These are phyloP conservation scores for Cantharis lateralis DNA, from an alignment of 2,888 invertebrate genomes.

Conservation along the genomic window DNA sequence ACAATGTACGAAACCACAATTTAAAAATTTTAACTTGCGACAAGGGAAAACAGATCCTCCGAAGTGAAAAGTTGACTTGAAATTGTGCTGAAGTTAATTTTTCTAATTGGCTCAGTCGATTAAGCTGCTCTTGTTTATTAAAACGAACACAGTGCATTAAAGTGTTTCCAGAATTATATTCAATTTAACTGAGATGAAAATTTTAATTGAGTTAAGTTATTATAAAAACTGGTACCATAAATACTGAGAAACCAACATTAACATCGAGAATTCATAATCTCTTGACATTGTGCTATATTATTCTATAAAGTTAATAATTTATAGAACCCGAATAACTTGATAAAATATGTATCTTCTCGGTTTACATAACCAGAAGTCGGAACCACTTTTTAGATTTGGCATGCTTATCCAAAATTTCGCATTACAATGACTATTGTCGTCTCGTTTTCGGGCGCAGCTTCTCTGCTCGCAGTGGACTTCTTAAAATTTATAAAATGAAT, in stretches of 20 bases:
- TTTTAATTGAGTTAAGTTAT: constrained; percentile 4
- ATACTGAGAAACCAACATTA: constrained; percentile 11
- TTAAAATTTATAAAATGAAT: constrained; percentile 41
- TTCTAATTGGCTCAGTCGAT: neutral
- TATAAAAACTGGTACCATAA: constrained; percentile 12
- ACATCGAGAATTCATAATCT: constrained; percentile 16
- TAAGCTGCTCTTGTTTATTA: neutral
- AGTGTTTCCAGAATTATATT: neutral
- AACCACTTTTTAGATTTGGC: constrained; percentile 33
- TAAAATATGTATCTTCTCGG: constrained; percentile 39
- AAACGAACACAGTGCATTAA: neutral
- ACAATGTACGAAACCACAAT: neutral
- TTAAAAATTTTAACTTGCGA: neutral
- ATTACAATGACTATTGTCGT: constrained; percentile 16
- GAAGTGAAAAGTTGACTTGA: too few relatives aligned
- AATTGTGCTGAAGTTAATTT: neutral
- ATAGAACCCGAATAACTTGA: constrained; percentile 38
- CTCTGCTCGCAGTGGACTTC: constrained; percentile 29
- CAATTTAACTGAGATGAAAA: neutral
- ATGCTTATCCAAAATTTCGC: constrained; percentile 18
- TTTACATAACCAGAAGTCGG: constrained; percentile 31
- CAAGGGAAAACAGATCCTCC: neutral
- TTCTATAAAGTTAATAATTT: constrained; percentile 37
- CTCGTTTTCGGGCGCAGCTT: neutral
- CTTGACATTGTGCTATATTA: constrained; percentile 31